Evolutionary conservation across 53 echinoderm and acorn worm genomes (phyloP).

Genomic region (Paracentrotus lividus): DNA sequence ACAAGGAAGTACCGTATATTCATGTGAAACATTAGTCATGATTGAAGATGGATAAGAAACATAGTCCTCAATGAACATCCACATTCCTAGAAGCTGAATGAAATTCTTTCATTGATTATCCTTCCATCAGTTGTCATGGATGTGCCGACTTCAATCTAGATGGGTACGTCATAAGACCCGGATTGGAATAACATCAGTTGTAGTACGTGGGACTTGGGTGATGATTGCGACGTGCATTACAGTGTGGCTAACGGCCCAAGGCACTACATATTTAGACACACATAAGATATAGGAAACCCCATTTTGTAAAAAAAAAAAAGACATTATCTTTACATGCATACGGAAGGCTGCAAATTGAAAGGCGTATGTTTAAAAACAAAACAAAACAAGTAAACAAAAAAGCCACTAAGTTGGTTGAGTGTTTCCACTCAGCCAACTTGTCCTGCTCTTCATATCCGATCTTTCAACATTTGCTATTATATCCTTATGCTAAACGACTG

Average conservation of each 20-base stretch:
- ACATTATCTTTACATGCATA: too few relatives aligned
- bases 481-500: too few relatives aligned
- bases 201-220: conserved; percentile 3
- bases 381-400: too few relatives aligned
- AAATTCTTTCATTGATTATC: not conserved
- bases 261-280: not conserved
- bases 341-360: too few relatives aligned
- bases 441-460: too few relatives aligned
- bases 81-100: not conserved
- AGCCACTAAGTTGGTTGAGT: too few relatives aligned
- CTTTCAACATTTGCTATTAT: too few relatives aligned
- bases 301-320: too few relatives aligned
- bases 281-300: not conserved
- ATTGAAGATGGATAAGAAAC: too few relatives aligned
- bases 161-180: not conserved
- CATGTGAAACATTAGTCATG: too few relatives aligned
- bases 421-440: too few relatives aligned
- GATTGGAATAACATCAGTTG: conserved; percentile 46
- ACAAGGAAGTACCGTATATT: not conserved
- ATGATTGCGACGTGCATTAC: not conserved
- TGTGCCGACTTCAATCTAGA: conserved; percentile 27
- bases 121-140: conserved; percentile 29
- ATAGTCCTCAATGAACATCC: not conserved
- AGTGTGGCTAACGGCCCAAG: not conserved
- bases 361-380: too few relatives aligned